Percentiles rank a stretch among this genome's conserved stretches.
Evolutionary conservation across 2,797 vertebrate species (phyloP).

Genomic region (Schizopygopsis pylzovi): DNA sequence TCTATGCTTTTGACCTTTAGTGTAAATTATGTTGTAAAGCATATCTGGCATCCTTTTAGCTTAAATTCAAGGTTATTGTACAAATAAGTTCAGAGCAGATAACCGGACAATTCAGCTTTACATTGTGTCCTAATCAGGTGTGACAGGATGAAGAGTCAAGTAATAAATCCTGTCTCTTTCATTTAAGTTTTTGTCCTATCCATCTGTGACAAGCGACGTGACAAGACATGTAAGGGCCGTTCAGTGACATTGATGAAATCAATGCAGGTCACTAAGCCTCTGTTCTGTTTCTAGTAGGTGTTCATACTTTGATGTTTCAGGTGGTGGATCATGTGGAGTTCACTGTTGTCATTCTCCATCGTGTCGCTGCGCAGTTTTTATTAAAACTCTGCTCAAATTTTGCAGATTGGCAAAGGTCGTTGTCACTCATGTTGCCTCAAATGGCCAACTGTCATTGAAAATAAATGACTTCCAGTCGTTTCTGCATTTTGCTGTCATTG

Average conservation of each 20-base stretch:
- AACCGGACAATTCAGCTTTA: not conserved
- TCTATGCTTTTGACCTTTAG: not conserved
- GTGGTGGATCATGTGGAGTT: slow-evolving; percentile 21
- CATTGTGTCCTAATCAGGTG: not conserved
- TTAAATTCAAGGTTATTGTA: not conserved
- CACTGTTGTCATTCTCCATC: slow-evolving; percentile 11
- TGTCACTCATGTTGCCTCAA: slow-evolving; percentile 10
- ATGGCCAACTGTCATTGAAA: slow-evolving; percentile 13
- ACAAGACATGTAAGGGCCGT: not conserved
- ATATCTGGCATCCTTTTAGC: not conserved
- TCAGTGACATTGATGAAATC: not conserved
- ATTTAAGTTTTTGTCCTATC: slow-evolving; percentile 1
- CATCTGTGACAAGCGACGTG: not conserved
- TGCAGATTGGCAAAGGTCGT: slow-evolving; percentile 21
- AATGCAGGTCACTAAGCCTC: not conserved
- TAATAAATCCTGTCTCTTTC: not conserved
- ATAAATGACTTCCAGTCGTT: slow-evolving; percentile 22
- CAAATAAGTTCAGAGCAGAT: not conserved
- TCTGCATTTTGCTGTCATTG: not conserved
- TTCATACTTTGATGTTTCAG: slow-evolving; percentile 4
- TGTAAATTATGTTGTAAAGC: not conserved
- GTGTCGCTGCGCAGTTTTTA: not conserved
- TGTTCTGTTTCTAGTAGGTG: not conserved
- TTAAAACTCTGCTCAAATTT: slow-evolving; percentile 20
- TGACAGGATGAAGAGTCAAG: not conserved